Evolutionary conservation across 2,888 invertebrate species (phyloP).

Genomic region (Agriopis aurantiaria): DNA sequence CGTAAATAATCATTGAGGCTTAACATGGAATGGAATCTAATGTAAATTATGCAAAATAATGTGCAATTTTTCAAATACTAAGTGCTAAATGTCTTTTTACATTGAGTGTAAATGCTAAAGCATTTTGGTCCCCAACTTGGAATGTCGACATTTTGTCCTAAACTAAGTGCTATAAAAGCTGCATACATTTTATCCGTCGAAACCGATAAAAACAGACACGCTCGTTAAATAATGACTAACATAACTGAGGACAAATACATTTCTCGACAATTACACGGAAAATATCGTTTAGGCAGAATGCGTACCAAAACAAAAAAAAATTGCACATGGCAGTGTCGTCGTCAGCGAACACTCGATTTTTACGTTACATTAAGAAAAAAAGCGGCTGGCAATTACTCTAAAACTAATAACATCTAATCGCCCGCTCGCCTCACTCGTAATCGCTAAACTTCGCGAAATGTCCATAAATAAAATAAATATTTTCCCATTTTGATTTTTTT

Average conservation of each 20-base stretch:
- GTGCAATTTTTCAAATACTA: slow-evolving; percentile 52
- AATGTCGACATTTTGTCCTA: slow-evolving; percentile 76
- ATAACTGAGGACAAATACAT: slow-evolving; percentile 68
- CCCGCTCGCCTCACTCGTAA: slow-evolving; percentile 64
- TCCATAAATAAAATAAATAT: slow-evolving; percentile 28
- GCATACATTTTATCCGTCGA: slow-evolving; percentile 68
- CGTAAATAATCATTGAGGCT: background rate
- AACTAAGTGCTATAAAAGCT: slow-evolving; percentile 56
- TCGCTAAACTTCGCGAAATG: slow-evolving; percentile 10
- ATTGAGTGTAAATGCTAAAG: slow-evolving; percentile 58
- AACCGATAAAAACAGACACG: slow-evolving; percentile 64
- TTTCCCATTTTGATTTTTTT: slow-evolving; percentile 3
- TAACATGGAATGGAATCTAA: slow-evolving; percentile 22
- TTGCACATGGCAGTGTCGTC: slow-evolving; percentile 84
- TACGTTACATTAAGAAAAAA: slow-evolving; percentile 71
- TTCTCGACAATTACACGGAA: slow-evolving; percentile 66
- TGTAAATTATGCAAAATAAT: slow-evolving; percentile 42
- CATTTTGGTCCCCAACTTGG: slow-evolving; percentile 81
- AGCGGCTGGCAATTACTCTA: slow-evolving; percentile 85
- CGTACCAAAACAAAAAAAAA: slow-evolving; percentile 70
- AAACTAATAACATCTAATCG: slow-evolving; percentile 77
- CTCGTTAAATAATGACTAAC: slow-evolving; percentile 77
- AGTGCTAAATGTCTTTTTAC: slow-evolving; percentile 58
- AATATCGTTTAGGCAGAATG: slow-evolving; percentile 68
- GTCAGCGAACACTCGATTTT: slow-evolving; percentile 79